Conservation (phyloP, 2,113 vertebrate genomes). For the Mesoclemmys tuberculata region DNA sequence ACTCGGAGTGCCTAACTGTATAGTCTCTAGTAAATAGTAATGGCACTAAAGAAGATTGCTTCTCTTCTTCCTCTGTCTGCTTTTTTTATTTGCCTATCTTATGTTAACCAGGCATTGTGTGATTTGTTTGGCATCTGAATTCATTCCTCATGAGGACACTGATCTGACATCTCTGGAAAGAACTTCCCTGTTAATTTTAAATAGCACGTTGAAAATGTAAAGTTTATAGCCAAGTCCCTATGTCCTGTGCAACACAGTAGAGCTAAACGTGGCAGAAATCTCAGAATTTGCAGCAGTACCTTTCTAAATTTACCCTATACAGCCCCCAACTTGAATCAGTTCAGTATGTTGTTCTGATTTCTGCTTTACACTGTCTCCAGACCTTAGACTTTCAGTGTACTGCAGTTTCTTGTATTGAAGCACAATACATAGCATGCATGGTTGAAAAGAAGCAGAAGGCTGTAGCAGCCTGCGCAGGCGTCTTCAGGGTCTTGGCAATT, state of each 20-base stretch:
- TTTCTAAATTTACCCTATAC: background rate
- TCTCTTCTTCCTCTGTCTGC: too few relatives aligned
- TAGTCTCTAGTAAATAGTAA: background rate
- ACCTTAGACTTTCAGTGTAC: background rate
- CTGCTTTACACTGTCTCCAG: background rate
- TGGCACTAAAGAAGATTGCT: background rate
- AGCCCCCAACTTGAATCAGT: background rate
- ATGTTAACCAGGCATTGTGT: background rate
- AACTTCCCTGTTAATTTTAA: background rate
- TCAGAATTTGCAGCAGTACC: background rate
- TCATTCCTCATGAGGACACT: background rate
- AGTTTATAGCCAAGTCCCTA: background rate
- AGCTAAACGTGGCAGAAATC: background rate
- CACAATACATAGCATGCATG: background rate
- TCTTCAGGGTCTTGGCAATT: background rate
- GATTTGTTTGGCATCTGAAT: background rate
- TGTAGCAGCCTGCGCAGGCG: background rate
- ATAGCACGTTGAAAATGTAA: background rate
- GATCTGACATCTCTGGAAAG: background rate
- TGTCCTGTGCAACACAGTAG: background rate
- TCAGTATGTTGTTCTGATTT: background rate
- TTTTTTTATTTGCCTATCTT: background rate
- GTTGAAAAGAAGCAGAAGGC: background rate
- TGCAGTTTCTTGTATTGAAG: background rate
- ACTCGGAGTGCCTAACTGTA: fast-evolving